Base-by-base conservation (phyloP, 2,888 invertebrate species). In the Encarsia formosa region DNA sequence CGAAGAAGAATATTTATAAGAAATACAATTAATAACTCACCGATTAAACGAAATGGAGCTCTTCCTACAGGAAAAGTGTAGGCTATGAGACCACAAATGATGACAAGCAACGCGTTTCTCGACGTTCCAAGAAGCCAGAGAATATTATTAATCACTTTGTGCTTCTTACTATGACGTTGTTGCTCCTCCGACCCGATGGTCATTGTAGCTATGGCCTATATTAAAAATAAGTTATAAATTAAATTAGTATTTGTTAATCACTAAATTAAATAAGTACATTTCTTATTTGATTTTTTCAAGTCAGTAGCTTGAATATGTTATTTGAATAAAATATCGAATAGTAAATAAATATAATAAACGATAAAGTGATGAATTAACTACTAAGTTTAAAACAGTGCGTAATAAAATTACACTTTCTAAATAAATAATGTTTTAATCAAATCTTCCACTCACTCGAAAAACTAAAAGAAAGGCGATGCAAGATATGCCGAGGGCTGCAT, bases 51-150 rank as follows among this genome's bases (percentile, higher is more conserved):
- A 61, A 88, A 83, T 4, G 87, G 87, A 8, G 80, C 69, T 3
- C 72, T 63, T 9, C 76, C 79, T 4, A 75, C 79, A 43, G 78
- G 77, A 64, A 86, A 81, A 63, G 81, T 79, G 74, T 77, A 85
- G 59, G 87, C 88, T 53, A 91, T 78, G 48, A 81, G 73, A 51
- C 87, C 87, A 61, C 87, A 84, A 18, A 83, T 72, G 15, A 92
- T 74, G n/a, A 92, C 91, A 51, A 91, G 78, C 62, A 92, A 83
- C 18, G 91, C 90, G 74, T 92, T 92, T 57, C 92, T 80, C 13
- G 89, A 86, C 2, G 89, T 88, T 51, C 87, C 87, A 61, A 87
- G 77, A 56, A 89, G 73, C 88, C 90, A 91, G 60, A 88, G 70
- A 4, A 79, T 67, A 70, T 85, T 86, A 61, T 85, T 87, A 20